Evolutionary conservation across 2,113 vertebrate species (phyloP).

Genomic region (Chaenocephalus aceratus): DNA sequence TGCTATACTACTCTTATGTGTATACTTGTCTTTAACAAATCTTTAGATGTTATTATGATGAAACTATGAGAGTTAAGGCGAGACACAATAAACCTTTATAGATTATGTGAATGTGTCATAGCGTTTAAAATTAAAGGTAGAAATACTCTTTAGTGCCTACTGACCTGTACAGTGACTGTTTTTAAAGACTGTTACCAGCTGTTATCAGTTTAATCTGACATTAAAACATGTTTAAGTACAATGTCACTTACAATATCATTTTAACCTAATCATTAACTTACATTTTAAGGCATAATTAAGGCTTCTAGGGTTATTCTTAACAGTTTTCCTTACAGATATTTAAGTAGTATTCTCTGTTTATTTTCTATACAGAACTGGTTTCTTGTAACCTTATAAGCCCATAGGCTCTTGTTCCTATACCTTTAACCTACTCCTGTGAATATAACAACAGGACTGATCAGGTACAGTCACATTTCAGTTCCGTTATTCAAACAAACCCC

Average conservation of each 20-base stretch:
- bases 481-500: constrained; percentile 13
- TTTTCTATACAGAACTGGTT: neutral
- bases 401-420: neutral
- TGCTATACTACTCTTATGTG: neutral
- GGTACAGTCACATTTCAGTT: constrained; percentile 36
- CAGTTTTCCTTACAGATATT: neutral
- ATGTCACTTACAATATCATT: neutral
- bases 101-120: no score
- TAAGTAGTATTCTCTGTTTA: neutral
- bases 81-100: no score
- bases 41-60: no score
- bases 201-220: neutral
- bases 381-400: neutral
- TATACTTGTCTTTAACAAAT: no score
- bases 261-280: neutral
- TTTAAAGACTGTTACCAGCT: no score
- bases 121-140: no score
- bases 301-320: neutral
- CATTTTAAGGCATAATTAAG: neutral
- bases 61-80: no score
- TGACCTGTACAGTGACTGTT: no score
- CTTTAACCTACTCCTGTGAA: constrained; percentile 22
- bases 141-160: no score
- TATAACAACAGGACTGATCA: constrained; percentile 27
- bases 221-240: neutral